Percentiles rank a stretch among this genome's conserved stretches.
phyloP scores from a whole-genome alignment of 2,888 invertebrate genomes.

The Nezara viridula region DNA sequence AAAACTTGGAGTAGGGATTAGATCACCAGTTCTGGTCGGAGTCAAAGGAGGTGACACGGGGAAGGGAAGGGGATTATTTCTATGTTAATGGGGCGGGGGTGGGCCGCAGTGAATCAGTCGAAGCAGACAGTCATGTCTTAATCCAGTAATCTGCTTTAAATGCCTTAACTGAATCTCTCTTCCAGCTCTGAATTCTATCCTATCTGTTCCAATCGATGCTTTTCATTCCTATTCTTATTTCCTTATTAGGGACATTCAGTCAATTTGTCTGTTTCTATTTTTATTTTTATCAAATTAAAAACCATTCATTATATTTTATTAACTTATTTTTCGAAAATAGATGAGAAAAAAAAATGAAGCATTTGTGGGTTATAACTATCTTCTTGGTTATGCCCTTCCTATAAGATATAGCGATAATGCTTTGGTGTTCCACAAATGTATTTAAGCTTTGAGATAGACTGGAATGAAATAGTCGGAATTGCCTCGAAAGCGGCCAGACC shows the following conservation, averaged over 20 bases:
- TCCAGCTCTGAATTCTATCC: not conserved
- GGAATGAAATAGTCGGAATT: not conserved
- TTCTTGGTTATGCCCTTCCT: not conserved
- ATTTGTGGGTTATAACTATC: not conserved
- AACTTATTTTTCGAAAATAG: too few relatives aligned
- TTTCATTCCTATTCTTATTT: not conserved
- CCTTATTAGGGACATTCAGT: not conserved
- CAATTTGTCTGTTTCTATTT: not conserved
- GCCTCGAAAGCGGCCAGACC: not conserved
- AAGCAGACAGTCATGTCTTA: conserved; percentile 28
- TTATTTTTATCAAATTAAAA: too few relatives aligned
- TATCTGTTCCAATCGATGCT: conserved; percentile 27
- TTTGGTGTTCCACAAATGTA: not conserved
- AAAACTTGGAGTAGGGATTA: not conserved
- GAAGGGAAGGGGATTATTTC: conserved; percentile 35
- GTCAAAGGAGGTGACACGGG: conserved; percentile 26
- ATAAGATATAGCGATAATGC: not conserved
- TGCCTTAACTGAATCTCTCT: conserved; percentile 43
- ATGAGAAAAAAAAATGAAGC: not conserved
- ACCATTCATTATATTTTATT: too few relatives aligned
- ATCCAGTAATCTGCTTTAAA: conserved; percentile 46
- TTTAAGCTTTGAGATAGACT: not conserved
- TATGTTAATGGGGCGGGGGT: conserved; percentile 43
- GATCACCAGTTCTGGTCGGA: not conserved
- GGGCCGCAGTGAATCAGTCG: conserved; percentile 42